These are phyloP conservation scores for Heliconius himera DNA, from an alignment of 1,140 invertebrate species.

Conservation along the genomic window DNA sequence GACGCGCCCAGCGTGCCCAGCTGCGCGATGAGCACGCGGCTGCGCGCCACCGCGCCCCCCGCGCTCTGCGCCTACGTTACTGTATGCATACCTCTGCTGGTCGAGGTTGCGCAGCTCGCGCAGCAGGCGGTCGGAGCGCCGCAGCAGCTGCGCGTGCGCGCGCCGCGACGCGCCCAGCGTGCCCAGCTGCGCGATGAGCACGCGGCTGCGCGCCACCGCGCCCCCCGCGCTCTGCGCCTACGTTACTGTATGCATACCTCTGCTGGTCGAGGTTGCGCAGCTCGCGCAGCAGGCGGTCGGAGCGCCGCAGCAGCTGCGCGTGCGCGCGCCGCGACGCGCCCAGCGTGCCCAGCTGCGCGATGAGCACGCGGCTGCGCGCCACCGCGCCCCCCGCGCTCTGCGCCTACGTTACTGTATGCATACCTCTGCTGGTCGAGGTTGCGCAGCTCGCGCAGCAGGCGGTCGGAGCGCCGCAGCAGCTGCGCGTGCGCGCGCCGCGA, in stretches of 20 bases:
- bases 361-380: constrained; percentile 92
- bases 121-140: constrained; percentile 94
- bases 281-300: constrained; percentile 94
- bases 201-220: constrained; percentile 91
- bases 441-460: constrained; percentile 93
- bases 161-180: constrained; percentile 94
- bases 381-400: constrained; percentile 75
- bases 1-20: constrained; percentile 95
- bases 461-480: constrained; percentile 94
- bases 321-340: constrained; percentile 93
- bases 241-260: constrained; percentile 70
- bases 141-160: constrained; percentile 91
- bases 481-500: constrained; percentile 93
- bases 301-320: constrained; percentile 94
- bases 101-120: constrained; percentile 97
- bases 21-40: constrained; percentile 94
- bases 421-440: constrained; percentile 94
- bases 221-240: constrained; percentile 12
- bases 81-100: constrained; percentile 84
- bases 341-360: constrained; percentile 94
- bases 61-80: not conserved
- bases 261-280: constrained; percentile 96
- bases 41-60: constrained; percentile 87
- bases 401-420: not conserved
- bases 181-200: constrained; percentile 95